Conservation (phyloP, 2,113 vertebrate species). For the Brachionichthys hirsutus region DNA sequence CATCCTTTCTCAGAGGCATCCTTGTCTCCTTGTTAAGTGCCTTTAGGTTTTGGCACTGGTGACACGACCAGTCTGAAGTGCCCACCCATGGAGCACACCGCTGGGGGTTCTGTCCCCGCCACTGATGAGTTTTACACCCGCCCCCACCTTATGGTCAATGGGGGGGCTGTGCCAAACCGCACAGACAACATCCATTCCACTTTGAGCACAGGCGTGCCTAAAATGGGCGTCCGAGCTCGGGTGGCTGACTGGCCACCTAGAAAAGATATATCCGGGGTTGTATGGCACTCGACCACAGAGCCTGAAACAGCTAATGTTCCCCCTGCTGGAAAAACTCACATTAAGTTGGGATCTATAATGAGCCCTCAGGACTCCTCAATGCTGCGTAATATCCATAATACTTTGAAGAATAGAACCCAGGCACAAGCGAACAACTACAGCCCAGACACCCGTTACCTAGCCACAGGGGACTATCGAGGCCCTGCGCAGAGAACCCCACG, state of each 20-base stretch:
- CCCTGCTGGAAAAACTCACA: constrained; percentile 51
- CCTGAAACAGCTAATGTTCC: constrained; percentile 49
- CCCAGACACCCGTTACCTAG: constrained; percentile 85
- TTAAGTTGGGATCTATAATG: constrained; percentile 81
- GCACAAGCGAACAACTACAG: constrained; percentile 67
- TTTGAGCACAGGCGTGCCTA: constrained; percentile 89
- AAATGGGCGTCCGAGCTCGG: constrained; percentile 95
- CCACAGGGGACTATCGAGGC: constrained; percentile 84
- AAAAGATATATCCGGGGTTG: constrained; percentile 79
- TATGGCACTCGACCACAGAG: constrained; percentile 64
- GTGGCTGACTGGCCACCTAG: constrained; percentile 96
- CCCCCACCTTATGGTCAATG: constrained; percentile 88
- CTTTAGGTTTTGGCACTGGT: constrained; percentile 73
- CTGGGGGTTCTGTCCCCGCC: constrained; percentile 84
- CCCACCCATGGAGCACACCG: constrained; percentile 88
- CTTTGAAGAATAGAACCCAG: constrained; percentile 86
- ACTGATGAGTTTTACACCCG: constrained; percentile 92
- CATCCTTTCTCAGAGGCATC: constrained; percentile 39
- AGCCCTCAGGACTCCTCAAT: constrained; percentile 91
- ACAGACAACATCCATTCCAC: constrained; percentile 85
- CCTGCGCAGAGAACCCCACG: constrained; percentile 84
- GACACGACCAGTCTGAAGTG: constrained; percentile 92
- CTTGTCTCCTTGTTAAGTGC: constrained; percentile 69
- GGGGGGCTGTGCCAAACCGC: constrained; percentile 80
- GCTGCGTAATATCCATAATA: constrained; percentile 93